phyloP scores from a whole-genome alignment of 2,888 invertebrate species.

The Stenodema calcarata region DNA sequence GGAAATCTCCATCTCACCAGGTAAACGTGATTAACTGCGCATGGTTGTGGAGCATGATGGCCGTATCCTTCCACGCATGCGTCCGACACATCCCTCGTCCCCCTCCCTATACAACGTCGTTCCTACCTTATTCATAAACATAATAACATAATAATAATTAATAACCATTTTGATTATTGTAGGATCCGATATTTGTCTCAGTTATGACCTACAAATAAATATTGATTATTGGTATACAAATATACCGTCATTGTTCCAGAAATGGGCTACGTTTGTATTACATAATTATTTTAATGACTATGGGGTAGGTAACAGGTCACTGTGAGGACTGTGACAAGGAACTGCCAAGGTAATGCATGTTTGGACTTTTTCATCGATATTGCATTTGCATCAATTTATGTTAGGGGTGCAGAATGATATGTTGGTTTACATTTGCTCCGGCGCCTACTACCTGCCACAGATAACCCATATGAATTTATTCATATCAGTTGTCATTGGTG shows the following conservation, averaged over 20 bases:
- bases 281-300: not conserved
- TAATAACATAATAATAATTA: too few species aligned
- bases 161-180: not conserved
- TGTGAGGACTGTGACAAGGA: too few species aligned
- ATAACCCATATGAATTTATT: too few species aligned
- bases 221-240: not conserved
- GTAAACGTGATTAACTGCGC: constrained; percentile 31
- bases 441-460: too few species aligned
- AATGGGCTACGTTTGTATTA: not conserved
- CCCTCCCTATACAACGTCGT: not conserved
- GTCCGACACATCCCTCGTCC: not conserved
- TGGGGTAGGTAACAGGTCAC: not conserved
- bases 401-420: too few species aligned
- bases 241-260: not conserved
- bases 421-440: too few species aligned
- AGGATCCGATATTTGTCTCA: not conserved
- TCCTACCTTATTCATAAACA: too few species aligned
- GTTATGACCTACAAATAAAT: not conserved
- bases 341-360: not conserved
- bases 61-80: not conserved
- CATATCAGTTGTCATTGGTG: too few species aligned
- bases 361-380: not conserved
- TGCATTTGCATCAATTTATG: not conserved
- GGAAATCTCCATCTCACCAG: constrained; percentile 43
- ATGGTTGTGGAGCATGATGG: constrained; percentile 24